A percentile compares a stretch with the other conserved stretches of the same genome.
These are phyloP conservation scores for Microtus montanus DNA, from an alignment of 2,113 vertebrate genomes.

Conservation along the genomic window DNA sequence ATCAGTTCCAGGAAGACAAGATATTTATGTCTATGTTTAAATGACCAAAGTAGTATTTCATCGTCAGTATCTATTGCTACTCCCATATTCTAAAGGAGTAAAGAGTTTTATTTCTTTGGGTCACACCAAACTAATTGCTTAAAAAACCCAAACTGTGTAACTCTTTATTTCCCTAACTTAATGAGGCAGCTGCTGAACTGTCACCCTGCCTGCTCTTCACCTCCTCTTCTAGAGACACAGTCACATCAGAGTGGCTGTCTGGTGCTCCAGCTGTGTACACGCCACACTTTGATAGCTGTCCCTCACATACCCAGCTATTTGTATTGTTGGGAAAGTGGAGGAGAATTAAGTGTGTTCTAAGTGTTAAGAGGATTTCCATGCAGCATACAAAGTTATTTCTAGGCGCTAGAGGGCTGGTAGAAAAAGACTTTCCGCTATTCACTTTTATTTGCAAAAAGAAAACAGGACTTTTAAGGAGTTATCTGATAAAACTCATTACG, in stretches of 20 bases:
- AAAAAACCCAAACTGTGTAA: background rate
- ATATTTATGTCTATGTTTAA: background rate
- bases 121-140: background rate
- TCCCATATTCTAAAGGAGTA: background rate
- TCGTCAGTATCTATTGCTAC: background rate
- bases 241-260: background rate
- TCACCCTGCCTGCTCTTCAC: background rate
- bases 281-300: background rate
- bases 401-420: background rate
- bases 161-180: background rate
- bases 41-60: background rate
- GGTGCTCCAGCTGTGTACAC: slow-evolving; percentile 16
- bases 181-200: background rate
- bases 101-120: slow-evolving; percentile 26
- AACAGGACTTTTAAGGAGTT: slow-evolving; percentile 26
- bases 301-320: background rate
- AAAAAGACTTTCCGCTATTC: slow-evolving; percentile 24
- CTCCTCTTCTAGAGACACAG: background rate
- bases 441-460: slow-evolving; percentile 34
- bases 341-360: slow-evolving; percentile 36
- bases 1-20: background rate
- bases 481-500: background rate
- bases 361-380: slow-evolving; percentile 2
- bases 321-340: background rate
- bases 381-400: background rate